phyloP scores from a whole-genome alignment of 2,113 vertebrate genomes.

The Rattus rattus region DNA sequence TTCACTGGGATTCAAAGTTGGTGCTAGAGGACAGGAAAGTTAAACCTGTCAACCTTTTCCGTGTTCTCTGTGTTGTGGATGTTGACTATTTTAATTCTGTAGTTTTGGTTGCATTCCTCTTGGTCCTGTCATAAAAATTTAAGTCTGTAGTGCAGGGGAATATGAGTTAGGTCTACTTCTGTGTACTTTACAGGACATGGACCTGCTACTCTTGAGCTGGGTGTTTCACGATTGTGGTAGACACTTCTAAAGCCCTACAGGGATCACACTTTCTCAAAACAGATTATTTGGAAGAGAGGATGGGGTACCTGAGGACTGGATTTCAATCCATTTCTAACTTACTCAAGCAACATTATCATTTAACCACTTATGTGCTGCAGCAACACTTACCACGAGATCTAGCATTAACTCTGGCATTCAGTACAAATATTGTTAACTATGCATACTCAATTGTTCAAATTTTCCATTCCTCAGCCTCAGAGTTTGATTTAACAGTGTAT shows the following conservation, averaged over 20 bases:
- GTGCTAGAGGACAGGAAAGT: conserved; percentile 4
- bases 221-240: background rate
- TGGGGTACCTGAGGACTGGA: background rate
- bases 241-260: background rate
- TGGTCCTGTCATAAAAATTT: conserved; percentile 23
- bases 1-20: conserved; percentile 46
- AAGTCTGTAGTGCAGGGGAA: background rate
- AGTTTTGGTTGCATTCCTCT: conserved; percentile 45
- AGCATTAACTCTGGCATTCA: background rate
- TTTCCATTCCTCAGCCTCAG: background rate
- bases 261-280: background rate
- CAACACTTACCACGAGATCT: background rate
- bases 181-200: background rate
- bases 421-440: background rate
- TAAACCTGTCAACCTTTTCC: background rate
- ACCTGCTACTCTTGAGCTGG: background rate
- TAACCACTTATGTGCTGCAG: background rate
- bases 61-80: background rate
- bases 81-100: conserved; percentile 35
- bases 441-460: background rate
- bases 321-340: background rate
- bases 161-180: background rate
- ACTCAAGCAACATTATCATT: background rate
- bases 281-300: background rate
- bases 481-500: background rate